Evolutionary conservation across 1,140 invertebrate species (phyloP).

Genomic region (Drosophila rhopaloa): DNA sequence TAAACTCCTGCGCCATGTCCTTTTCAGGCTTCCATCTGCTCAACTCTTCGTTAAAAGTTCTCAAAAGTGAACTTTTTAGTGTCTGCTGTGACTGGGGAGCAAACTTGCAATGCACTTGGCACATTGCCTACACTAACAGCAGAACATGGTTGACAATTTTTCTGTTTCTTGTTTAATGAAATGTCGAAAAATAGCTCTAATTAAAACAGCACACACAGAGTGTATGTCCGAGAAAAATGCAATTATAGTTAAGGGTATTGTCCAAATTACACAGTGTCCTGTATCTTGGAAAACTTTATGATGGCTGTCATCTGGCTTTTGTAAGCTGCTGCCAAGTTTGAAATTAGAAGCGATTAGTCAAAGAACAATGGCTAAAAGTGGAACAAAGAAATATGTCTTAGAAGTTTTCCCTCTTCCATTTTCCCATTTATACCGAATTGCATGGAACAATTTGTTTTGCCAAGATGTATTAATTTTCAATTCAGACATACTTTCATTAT

Average conservation of each 20-base stretch:
- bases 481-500: not conserved
- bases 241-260: conserved; percentile 36
- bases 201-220: conserved; percentile 65
- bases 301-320: conserved; percentile 59
- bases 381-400: conserved; percentile 7
- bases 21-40: conserved; percentile 19
- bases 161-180: conserved; percentile 39
- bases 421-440: conserved; percentile 8
- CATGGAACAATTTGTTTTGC: conserved; percentile 11
- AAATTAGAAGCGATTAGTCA: conserved; percentile 38
- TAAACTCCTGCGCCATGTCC: conserved; percentile 25
- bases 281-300: conserved; percentile 57
- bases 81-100: conserved; percentile 23
- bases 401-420: conserved; percentile 1
- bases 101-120: conserved; percentile 55
- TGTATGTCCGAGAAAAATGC: conserved; percentile 24
- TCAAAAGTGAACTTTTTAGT: conserved; percentile 61
- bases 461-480: conserved; percentile 4
- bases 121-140: conserved; percentile 59
- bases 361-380: conserved; percentile 20
- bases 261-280: conserved; percentile 31
- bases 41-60: conserved; percentile 73
- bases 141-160: conserved; percentile 37
- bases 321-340: conserved; percentile 38
- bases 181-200: conserved; percentile 73